phyloP scores from a whole-genome alignment of 2,797 vertebrate species.

The Periophthalmus magnuspinnatus region DNA sequence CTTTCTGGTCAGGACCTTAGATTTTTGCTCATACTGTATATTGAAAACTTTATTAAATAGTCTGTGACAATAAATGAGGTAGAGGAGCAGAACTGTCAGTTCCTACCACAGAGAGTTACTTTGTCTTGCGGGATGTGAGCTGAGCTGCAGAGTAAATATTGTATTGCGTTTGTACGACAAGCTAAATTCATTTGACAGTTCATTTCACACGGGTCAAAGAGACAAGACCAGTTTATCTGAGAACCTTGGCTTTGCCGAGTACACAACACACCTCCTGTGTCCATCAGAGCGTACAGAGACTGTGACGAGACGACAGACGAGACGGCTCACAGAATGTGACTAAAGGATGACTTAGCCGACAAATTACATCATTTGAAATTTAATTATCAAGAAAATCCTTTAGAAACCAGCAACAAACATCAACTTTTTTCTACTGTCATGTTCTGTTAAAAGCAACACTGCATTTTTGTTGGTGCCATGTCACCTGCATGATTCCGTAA shows the following conservation, averaged over 20 bases:
- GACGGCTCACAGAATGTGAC: neutral
- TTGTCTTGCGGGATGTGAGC: neutral
- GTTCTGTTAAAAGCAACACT: too few relatives aligned
- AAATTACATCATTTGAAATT: neutral
- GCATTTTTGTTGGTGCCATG: too few relatives aligned
- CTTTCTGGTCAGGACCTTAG: too few relatives aligned
- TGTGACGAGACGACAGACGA: neutral
- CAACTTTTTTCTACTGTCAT: too few relatives aligned
- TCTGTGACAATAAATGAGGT: neutral
- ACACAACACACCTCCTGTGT: neutral
- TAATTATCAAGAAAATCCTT: neutral
- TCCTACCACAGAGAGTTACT: neutral
- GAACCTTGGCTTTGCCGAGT: neutral
- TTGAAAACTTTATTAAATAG: too few relatives aligned
- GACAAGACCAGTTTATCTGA: neutral
- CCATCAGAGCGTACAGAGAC: constrained; percentile 3
- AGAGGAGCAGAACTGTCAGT: neutral
- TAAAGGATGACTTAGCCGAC: neutral
- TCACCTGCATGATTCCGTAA: too few relatives aligned
- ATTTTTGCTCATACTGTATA: too few relatives aligned
- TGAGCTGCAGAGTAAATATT: constrained; percentile 3
- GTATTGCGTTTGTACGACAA: neutral
- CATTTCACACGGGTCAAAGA: constrained; percentile 6
- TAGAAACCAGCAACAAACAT: too few relatives aligned
- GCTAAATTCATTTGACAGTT: constrained; percentile 2